phyloP scores from a whole-genome alignment of 1,140 invertebrate genomes.

The Drosophila carrolli region DNA sequence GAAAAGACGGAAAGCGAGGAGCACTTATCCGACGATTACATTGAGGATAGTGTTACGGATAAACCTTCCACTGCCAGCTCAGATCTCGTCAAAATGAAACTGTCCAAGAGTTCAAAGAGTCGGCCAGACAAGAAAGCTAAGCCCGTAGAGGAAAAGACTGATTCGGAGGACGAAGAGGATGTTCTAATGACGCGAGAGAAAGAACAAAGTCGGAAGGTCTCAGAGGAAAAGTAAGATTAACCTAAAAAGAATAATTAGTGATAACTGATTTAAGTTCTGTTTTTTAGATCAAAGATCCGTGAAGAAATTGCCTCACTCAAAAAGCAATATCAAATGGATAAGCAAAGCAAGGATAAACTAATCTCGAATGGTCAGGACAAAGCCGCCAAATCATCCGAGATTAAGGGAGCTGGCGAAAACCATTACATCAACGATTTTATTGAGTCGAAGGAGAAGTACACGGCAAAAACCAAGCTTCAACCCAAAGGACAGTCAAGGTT shows the following conservation, averaged over 20 bases:
- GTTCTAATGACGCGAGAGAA: constrained; percentile 68
- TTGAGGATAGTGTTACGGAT: constrained; percentile 42
- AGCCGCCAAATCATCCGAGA: constrained; percentile 70
- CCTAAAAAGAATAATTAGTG: background rate
- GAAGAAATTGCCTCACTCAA: constrained; percentile 91
- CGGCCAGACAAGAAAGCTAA: constrained; percentile 11
- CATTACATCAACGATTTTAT: constrained; percentile 89
- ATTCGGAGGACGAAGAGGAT: constrained; percentile 87
- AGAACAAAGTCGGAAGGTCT: constrained; percentile 86
- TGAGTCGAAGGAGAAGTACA: constrained; percentile 92
- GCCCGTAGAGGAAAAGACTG: constrained; percentile 44
- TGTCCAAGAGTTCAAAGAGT: constrained; percentile 52
- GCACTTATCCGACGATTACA: constrained; percentile 84
- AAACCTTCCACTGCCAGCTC: constrained; percentile 12
- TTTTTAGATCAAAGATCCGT: constrained; percentile 90
- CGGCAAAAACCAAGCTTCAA: constrained; percentile 88
- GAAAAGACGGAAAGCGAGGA: constrained; percentile 81
- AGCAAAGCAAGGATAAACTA: constrained; percentile 85
- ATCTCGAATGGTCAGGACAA: constrained; percentile 82
- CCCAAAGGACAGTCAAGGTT: constrained; percentile 89
- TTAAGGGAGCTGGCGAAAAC: constrained; percentile 78
- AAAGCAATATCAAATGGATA: constrained; percentile 89
- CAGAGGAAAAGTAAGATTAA: constrained; percentile 88
- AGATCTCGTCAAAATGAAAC: constrained; percentile 59
- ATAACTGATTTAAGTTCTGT: background rate